phyloP scores from a whole-genome alignment of 2,113 vertebrate genomes.

The Mormyrus lacerda region DNA sequence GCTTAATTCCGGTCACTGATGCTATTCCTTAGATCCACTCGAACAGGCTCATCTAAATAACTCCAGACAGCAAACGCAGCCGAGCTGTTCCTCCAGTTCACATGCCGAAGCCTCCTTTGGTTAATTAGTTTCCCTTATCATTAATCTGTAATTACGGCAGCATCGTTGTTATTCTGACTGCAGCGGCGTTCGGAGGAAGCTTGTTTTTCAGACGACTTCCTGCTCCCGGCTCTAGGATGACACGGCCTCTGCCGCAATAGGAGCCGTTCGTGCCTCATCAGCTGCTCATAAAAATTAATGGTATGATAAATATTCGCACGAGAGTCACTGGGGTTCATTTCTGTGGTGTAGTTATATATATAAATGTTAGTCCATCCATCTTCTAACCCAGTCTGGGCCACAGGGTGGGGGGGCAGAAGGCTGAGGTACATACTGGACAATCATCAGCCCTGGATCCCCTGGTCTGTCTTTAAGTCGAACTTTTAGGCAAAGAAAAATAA shows the following conservation, averaged over 20 bases:
- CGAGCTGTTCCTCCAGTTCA: neutral
- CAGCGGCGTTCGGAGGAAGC: neutral
- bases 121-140: constrained; percentile 8
- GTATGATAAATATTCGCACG: too few species aligned
- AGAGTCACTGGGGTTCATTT: neutral
- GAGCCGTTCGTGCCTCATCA: neutral
- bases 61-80: neutral
- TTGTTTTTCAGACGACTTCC: constrained; percentile 3
- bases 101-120: neutral
- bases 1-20: neutral
- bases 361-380: neutral
- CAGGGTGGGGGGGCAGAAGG: neutral
- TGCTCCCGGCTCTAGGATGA: neutral
- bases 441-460: neutral
- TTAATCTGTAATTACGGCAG: constrained; percentile 1
- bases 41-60: neutral
- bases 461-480: neutral
- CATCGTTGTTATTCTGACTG: neutral
- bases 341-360: neutral
- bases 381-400: neutral
- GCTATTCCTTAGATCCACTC: neutral
- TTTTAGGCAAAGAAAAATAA: neutral
- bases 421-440: neutral
- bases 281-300: neutral
- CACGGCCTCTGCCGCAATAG: neutral